Percentiles rank a stretch among this genome's conserved stretches.
Conservation (phyloP, 2,113 vertebrate genomes). For the Pterocles orientalis region DNA sequence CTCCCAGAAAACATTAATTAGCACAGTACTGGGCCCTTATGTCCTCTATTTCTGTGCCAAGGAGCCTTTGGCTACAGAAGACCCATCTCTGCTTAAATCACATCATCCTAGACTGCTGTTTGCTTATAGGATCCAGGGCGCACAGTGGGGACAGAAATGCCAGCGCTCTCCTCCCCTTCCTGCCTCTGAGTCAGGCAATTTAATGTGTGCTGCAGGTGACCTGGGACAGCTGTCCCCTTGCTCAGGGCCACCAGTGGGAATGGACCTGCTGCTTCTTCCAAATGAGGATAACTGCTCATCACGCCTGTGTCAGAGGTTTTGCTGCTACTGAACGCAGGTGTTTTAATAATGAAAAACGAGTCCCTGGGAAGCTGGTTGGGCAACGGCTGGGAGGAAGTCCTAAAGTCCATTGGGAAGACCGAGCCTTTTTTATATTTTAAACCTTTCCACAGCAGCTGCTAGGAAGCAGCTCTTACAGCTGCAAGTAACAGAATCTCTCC, state of each 20-base stretch:
- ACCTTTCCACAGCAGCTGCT: conserved; percentile 31
- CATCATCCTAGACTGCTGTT: not conserved
- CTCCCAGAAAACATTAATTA: not conserved
- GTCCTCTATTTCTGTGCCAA: not conserved
- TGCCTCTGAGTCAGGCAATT: not conserved
- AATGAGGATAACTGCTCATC: not conserved
- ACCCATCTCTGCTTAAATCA: not conserved
- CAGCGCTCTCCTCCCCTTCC: not conserved
- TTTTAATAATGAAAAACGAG: not conserved
- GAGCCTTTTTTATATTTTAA: not conserved
- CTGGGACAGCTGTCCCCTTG: not conserved
- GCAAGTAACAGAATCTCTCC: conserved; percentile 4
- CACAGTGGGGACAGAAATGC: not conserved
- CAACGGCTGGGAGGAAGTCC: not conserved
- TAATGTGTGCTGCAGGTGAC: not conserved
- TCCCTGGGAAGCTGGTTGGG: not conserved
- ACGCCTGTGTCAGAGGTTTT: not conserved
- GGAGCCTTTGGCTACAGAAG: not conserved
- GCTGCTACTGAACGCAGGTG: not conserved
- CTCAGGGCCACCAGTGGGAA: not conserved
- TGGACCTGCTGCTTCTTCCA: not conserved
- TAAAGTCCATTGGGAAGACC: rapidly evolving
- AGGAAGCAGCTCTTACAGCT: conserved; percentile 40
- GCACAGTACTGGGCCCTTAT: not conserved
- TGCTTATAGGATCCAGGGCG: not conserved